These are phyloP conservation scores for Rhinichthys osculus DNA, from an alignment of 2,797 vertebrate genomes.

Conservation along the genomic window DNA sequence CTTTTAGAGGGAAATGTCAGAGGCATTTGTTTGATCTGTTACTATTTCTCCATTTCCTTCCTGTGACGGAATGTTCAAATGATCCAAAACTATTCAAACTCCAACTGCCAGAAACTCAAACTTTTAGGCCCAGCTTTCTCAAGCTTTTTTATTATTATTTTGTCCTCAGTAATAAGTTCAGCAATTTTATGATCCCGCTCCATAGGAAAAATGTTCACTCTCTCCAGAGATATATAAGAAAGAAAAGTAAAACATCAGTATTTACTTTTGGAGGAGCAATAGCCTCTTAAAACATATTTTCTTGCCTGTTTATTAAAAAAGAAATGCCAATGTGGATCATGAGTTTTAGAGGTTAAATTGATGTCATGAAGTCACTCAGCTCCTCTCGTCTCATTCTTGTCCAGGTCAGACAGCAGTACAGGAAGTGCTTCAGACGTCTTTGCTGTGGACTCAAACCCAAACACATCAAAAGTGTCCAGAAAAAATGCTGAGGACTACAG, in stretches of 20 bases:
- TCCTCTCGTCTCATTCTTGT: neutral
- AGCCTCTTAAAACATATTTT: too few relatives aligned
- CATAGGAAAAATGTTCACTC: neutral
- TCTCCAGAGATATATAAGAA: neutral
- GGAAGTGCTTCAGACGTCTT: neutral
- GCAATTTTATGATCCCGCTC: constrained; percentile 60
- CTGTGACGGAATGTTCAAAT: neutral
- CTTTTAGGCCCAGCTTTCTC: neutral
- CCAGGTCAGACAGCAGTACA: constrained; percentile 17
- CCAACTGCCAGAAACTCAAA: neutral
- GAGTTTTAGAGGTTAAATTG: neutral
- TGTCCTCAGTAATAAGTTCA: neutral
- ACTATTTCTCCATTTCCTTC: neutral
- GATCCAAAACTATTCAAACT: neutral
- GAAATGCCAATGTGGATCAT: neutral
- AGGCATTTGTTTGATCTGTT: neutral
- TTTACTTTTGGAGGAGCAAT: neutral
- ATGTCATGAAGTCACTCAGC: neutral
- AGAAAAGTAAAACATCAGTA: neutral
- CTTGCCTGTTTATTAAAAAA: neutral
- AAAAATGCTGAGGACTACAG: neutral
- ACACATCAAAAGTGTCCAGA: neutral
- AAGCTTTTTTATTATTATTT: too few relatives aligned
- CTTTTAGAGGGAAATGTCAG: neutral
- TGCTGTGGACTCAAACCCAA: neutral